phyloP scores from a whole-genome alignment of 2,797 vertebrate species.

The Cryptoprocta ferox region DNA sequence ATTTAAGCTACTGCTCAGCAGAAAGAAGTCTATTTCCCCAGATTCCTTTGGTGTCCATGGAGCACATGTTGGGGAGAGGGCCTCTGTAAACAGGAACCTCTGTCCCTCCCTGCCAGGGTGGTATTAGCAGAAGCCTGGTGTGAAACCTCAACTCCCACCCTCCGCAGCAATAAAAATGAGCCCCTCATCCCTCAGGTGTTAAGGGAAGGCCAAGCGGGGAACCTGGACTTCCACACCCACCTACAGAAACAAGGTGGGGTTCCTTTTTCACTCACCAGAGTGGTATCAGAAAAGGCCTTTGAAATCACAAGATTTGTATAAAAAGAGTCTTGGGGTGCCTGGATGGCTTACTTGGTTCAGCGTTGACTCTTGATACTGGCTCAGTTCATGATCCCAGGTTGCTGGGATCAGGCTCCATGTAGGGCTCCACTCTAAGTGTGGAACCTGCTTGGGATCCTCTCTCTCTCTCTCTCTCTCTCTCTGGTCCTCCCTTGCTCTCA shows the following conservation, averaged over 20 bases:
- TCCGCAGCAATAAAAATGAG: background rate
- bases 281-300: background rate
- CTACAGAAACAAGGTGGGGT: background rate
- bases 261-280: background rate
- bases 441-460: too few relatives aligned
- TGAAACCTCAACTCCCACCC: background rate
- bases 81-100: background rate
- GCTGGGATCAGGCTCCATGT: too few relatives aligned
- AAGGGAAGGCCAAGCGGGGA: background rate
- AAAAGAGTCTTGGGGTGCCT: too few relatives aligned
- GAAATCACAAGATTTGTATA: background rate
- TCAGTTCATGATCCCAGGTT: too few relatives aligned
- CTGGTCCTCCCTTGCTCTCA: too few relatives aligned
- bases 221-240: background rate
- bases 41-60: background rate
- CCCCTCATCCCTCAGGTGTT: fast-evolving
- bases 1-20: background rate
- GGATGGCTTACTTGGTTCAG: too few relatives aligned
- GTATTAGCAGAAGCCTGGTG: background rate
- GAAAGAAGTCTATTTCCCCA: too few relatives aligned
- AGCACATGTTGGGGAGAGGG: background rate
- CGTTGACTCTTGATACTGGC: too few relatives aligned
- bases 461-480: too few relatives aligned
- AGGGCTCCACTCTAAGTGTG: too few relatives aligned
- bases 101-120: background rate